Evolutionary conservation across 2,888 invertebrate genomes (phyloP), one percentile per base, ranked within the genome.

Genomic region (Diarsia brunnea): DNA sequence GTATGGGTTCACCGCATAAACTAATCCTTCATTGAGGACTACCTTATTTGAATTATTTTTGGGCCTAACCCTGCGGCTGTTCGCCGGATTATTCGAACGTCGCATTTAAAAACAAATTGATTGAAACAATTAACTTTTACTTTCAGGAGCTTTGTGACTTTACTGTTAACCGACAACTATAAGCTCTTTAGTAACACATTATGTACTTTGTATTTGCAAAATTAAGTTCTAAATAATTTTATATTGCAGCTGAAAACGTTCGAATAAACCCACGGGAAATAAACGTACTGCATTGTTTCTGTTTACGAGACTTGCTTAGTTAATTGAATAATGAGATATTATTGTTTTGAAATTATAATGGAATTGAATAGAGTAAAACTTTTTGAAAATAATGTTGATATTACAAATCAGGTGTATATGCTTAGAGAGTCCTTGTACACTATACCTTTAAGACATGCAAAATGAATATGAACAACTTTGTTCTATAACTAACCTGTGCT

Each of bases 1-100:
- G 93, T 93, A 91, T 90, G 91, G 92, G 92, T 89, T 90, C 91
- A 90, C 94, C 94, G 92, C 94, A 92, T 92, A 92, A 93, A 94
- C 93, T 94, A 94, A 95, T 94, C 94, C 93, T 91, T 93, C 92
- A 92, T 92, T 90, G 91, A 91, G 90, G 89, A 90, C 90, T 88
- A 88, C 88, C 89, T 90, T 89, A 92, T 93, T 93, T 92, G 89
- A 93, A 94, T 94, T 93, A 92, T 93, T 92, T 93, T 91, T 87
- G 89, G 89, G 85, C 83, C 85, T 82, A 86, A 81, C 88, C 89
- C 87, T 87, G 89, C 84, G 87, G 82, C 81, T 86, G 82, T 80
- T 86, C 86, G 74, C 81, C 71, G 84, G 87, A 88, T 88, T 90
- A 88, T 84, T 84, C 83, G 78, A 87, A 88, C 77, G 87, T 87